Base-by-base conservation (phyloP, 2,797 vertebrate species). In the Phoebastria nigripes region DNA sequence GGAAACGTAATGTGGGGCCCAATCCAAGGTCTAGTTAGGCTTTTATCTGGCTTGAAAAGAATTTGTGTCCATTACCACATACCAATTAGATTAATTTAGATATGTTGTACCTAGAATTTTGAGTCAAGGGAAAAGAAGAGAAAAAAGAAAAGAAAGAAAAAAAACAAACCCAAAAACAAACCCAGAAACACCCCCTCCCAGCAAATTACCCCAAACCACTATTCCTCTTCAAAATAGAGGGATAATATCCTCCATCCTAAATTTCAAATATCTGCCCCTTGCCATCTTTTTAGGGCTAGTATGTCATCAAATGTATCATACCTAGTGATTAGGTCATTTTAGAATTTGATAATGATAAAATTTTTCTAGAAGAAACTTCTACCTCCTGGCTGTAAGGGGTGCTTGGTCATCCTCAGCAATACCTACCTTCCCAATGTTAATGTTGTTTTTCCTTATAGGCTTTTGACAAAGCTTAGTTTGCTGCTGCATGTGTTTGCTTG, bases 1-100 rank as follows among this genome's bases (percentile, higher is more conserved):
- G 4, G 13, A 89, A 84, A 70, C 1, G 3, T 47, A 77, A 37
- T 8, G 3, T 2, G 2, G 8, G 29, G 11, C 2, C 7, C 2
- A 12, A 58, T 37, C 11, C 51, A 80, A 74, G 31, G 14, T 46
- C 51, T 31, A 49, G 7, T 70, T 63, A 63, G 52, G 12, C 3
- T 63, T 51, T 78, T 46, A 24, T 77, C 61, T 73, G 24, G 2
- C 15, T 86, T 81, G 37, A 74, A 69, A 67, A n/a, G 7, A 29
- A 52, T 41, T 54, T 69, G 13, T 54, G 15, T 15, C 28, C n/a
- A 28, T 72, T 85, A 37, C 12, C 22, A 56, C 13, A 39, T 6
- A 46, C 3, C 3, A 22, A 24, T 35, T 59, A 63, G 9, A n/a
- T 41, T 65, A 82, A 39, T 56, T 73, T 73, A 65, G 12, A 26